Evolutionary conservation across 2,888 invertebrate species (phyloP), one percentile per base, ranked within the genome.

Genomic region (Augiades crinisus): DNA sequence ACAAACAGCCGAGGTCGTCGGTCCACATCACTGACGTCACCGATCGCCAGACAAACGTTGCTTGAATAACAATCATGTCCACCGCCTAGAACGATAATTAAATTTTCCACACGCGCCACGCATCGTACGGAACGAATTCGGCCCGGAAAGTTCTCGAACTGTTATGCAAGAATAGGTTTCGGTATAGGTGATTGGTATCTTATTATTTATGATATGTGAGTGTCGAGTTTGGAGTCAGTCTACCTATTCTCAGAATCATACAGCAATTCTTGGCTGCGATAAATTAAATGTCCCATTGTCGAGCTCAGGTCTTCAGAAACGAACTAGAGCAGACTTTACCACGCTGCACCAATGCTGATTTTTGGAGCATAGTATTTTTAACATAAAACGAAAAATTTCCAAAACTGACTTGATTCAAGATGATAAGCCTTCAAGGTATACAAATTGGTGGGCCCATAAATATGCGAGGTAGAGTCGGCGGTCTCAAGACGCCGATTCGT

Each of bases 41-140:
- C 77, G 67, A 66, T 68, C 70, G 79, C 66, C 75, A 75, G 78
- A 73, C 78, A 70, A 63, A 85, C 88, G 81, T 70, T 66, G 70
- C 70, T 73, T 72, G 88, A 85, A 89, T 89, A 85, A 75, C 77
- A 86, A 88, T 78, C 72, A 79, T 68, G 69, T 70, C 72, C 72
- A 74, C 63, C 72, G 73, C 68, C 72, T 66, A 75, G 73, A 72
- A 69, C 68, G 72, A 79, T 84, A 81, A 87, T 88, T 86, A 84
- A 79, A 84, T 83, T 87, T 86, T 80, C 82, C 78, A 83, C 85
- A 75, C 80, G 71, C 74, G 68, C 66, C 57, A 62, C 64, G 63
- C 37, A 12, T 70, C 68, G 63, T 67, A 71, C 64, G 68, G 64
- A 76, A 77, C 71, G 68, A 75, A 78, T 75, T 72, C 62, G 58